Percentiles rank a stretch among this genome's conserved stretches.
phyloP scores from a whole-genome alignment of 2,113 vertebrate species.

The Heliornis fulica region DNA sequence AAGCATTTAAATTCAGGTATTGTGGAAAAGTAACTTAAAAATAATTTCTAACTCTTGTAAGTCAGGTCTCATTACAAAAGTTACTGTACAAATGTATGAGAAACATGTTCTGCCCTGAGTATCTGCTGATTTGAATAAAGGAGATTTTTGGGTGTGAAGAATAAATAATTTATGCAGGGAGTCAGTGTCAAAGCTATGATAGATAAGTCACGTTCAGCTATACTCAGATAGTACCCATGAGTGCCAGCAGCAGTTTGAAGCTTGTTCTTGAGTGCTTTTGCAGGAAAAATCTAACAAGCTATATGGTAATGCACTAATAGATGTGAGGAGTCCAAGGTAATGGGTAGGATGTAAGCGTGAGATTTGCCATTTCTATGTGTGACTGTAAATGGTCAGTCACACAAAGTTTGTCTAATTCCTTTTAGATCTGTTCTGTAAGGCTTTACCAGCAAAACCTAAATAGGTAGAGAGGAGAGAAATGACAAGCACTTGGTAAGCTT shows the following conservation, averaged over 20 bases:
- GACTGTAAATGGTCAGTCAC: background rate
- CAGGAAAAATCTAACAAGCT: background rate
- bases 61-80: background rate
- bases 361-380: background rate
- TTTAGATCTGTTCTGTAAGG: background rate
- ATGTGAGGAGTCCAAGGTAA: background rate
- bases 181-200: background rate
- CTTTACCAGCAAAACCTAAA: background rate
- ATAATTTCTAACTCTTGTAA: background rate
- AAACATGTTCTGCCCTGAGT: background rate
- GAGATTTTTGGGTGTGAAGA: background rate
- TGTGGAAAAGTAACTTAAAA: background rate
- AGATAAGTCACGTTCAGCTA: rapidly evolving
- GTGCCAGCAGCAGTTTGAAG: background rate
- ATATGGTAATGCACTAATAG: background rate
- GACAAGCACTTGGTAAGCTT: background rate
- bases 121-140: background rate
- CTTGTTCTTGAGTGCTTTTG: background rate
- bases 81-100: background rate
- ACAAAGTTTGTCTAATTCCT: background rate
- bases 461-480: background rate
- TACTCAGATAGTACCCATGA: background rate
- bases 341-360: background rate
- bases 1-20: background rate
- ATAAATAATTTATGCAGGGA: background rate